These are phyloP conservation scores for Noctua pronuba DNA, from an alignment of 2,888 invertebrate genomes.

Conservation along the genomic window DNA sequence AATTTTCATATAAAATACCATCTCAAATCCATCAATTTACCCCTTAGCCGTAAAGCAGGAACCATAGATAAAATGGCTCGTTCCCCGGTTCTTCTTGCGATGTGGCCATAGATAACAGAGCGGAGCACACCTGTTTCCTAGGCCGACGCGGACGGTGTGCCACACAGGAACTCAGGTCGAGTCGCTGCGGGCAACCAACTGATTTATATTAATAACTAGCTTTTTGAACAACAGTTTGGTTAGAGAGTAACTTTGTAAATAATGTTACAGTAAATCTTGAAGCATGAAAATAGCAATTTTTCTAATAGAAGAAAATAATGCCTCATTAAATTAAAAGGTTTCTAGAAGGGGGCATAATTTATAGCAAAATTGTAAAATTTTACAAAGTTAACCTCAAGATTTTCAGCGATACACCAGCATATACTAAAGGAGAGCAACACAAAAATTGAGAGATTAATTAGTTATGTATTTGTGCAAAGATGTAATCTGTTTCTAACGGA, in stretches of 20 bases:
- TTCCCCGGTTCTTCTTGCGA: conserved; percentile 58
- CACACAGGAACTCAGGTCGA: conserved; percentile 67
- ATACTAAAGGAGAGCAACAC: neutral
- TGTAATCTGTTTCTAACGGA: neutral
- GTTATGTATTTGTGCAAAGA: too few species aligned
- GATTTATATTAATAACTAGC: conserved; percentile 62
- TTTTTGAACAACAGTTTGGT: conserved; percentile 41
- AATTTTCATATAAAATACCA: conserved; percentile 22
- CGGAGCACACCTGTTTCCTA: conserved; percentile 68
- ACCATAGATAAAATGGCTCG: conserved; percentile 60
- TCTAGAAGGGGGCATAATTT: neutral
- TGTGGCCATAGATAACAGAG: conserved; percentile 62
- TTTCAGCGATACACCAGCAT: neutral
- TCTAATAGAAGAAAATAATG: neutral
- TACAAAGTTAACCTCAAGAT: neutral
- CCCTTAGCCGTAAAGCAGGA: conserved; percentile 53
- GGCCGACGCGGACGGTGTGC: conserved; percentile 58
- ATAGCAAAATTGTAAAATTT: neutral
- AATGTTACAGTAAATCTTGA: neutral
- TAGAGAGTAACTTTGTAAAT: conserved; percentile 5
- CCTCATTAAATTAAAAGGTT: neutral
- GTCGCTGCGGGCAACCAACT: conserved; percentile 59
- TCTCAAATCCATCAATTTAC: conserved; percentile 56
- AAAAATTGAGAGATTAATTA: too few species aligned
- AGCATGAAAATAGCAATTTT: neutral